phyloP scores from a whole-genome alignment of 2,113 vertebrate species.

The Limanda limanda region DNA sequence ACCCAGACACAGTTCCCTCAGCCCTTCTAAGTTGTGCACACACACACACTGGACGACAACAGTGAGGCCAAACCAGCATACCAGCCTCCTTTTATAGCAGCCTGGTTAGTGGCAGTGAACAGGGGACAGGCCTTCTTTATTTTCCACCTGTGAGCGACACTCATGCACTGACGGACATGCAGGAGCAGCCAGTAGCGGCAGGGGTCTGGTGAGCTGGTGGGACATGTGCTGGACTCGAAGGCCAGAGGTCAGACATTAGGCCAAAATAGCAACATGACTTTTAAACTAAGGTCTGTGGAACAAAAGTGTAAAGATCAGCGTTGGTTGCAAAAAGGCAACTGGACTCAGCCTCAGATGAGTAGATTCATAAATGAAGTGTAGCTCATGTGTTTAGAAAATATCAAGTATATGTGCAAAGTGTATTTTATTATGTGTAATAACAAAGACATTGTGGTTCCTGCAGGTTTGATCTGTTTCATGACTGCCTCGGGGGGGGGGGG shows the following conservation, averaged over 20 bases:
- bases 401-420: too few relatives aligned
- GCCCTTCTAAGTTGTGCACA: slow-evolving; percentile 62
- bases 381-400: slow-evolving; percentile 15
- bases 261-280: slow-evolving; percentile 89
- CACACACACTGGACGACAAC: slow-evolving; percentile 73
- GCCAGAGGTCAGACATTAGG: slow-evolving; percentile 80
- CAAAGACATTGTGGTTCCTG: neutral
- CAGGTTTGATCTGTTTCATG: neutral
- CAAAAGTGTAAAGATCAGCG: slow-evolving; percentile 80
- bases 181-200: slow-evolving; percentile 54
- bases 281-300: slow-evolving; percentile 78
- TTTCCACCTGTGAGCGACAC: slow-evolving; percentile 65
- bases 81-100: slow-evolving; percentile 79
- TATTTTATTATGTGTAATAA: slow-evolving; percentile 11
- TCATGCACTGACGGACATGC: slow-evolving; percentile 58
- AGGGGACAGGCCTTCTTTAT: slow-evolving; percentile 9
- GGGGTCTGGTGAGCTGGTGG: slow-evolving; percentile 7
- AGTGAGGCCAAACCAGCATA: slow-evolving; percentile 60
- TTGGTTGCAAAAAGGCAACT: slow-evolving; percentile 26
- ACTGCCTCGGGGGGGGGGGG: too few relatives aligned
- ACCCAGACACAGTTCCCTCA: slow-evolving; percentile 54
- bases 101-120: too few relatives aligned
- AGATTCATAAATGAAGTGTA: slow-evolving; percentile 1
- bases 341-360: neutral
- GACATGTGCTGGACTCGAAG: slow-evolving; percentile 69